These are phyloP conservation scores for Apostichopus californicus DNA, from an alignment of 35 echinoderm and acorn worm species.

Conservation along the genomic window DNA sequence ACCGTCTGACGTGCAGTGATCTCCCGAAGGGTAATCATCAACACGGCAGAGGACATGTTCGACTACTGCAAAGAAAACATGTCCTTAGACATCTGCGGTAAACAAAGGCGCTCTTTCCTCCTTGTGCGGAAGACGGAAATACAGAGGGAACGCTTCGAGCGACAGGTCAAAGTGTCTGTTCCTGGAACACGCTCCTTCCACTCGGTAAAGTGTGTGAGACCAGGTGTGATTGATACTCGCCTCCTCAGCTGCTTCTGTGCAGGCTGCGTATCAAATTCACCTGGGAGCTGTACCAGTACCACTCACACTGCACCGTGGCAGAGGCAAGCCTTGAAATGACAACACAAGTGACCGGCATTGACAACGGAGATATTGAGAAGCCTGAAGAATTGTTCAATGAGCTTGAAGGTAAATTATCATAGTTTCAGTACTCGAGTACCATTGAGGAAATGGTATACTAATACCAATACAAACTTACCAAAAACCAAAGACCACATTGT, in stretches of 20 bases:
- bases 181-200: slow-evolving; percentile 31
- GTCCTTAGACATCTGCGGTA: neutral
- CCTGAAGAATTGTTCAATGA: neutral
- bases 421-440: too few relatives aligned
- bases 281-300: neutral
- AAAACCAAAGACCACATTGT: too few relatives aligned
- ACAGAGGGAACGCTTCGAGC: slow-evolving; percentile 11
- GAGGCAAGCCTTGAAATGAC: slow-evolving; percentile 12
- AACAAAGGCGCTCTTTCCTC: slow-evolving; percentile 38
- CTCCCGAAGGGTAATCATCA: slow-evolving; percentile 1
- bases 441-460: neutral
- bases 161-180: slow-evolving; percentile 27
- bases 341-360: too few relatives aligned
- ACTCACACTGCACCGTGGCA: slow-evolving; percentile 9
- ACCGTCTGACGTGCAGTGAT: slow-evolving; percentile 35
- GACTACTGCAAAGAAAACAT: slow-evolving; percentile 30
- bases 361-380: neutral
- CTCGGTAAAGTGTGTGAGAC: slow-evolving; percentile 34
- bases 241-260: slow-evolving; percentile 30
- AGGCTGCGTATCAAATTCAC: neutral
- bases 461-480: too few relatives aligned
- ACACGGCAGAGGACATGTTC: slow-evolving; percentile 41
- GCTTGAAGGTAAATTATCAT: too few relatives aligned
- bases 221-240: slow-evolving; percentile 39
- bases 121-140: slow-evolving; percentile 9